Conservation (phyloP, 2,888 invertebrate species). For the Petrolisthes cinctipes region DNA sequence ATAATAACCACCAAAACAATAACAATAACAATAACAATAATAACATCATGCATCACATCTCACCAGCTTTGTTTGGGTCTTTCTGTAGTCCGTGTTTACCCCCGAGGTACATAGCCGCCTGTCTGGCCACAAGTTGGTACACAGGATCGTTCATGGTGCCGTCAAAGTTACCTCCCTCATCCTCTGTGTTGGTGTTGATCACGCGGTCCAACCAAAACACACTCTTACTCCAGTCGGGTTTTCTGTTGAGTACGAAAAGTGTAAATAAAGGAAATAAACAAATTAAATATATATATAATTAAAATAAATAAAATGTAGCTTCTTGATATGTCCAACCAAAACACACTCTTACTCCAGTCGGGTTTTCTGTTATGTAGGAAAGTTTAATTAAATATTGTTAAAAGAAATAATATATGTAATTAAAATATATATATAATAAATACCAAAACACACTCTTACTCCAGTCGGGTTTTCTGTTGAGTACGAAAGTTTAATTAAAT, state of each 20-base stretch:
- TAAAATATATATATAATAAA: neutral
- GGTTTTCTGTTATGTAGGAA: no score
- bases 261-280: neutral
- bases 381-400: no score
- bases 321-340: no score
- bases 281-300: neutral
- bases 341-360: no score
- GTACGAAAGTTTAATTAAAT: neutral
- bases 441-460: no score
- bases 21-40: no score
- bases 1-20: no score
- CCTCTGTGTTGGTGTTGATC: conserved; percentile 67
- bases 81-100: conserved; percentile 72
- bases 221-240: conserved; percentile 70
- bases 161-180: conserved; percentile 69
- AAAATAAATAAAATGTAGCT: no score
- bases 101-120: conserved; percentile 71
- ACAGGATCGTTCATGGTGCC: conserved; percentile 70
- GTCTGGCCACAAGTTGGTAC: conserved; percentile 71
- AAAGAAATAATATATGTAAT: no score
- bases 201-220: conserved; percentile 71
- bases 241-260: conserved; percentile 66
- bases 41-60: no score
- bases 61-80: no score
- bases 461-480: no score